Conservation (phyloP, 2,888 invertebrate genomes). For the Troides aeacus region DNA sequence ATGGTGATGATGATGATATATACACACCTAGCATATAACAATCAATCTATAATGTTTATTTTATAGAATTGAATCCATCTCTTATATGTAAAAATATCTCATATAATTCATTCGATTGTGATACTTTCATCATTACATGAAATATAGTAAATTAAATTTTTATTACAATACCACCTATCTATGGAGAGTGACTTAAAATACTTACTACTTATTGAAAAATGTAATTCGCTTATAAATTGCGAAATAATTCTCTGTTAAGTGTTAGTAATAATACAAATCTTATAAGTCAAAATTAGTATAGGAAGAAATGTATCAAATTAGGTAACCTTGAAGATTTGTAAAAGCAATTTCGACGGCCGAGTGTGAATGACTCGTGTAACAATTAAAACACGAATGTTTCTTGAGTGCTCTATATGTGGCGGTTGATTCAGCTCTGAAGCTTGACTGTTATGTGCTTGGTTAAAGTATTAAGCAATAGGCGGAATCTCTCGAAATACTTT, state of each 20-base stretch:
- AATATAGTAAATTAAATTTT: too few relatives aligned
- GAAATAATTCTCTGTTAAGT: not conserved
- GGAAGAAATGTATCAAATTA: not conserved
- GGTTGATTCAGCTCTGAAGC: constrained; percentile 32
- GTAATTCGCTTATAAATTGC: not conserved
- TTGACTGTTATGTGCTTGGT: constrained; percentile 22
- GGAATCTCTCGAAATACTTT: not conserved
- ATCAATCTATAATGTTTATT: too few relatives aligned
- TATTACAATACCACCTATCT: too few relatives aligned
- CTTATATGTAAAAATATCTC: too few relatives aligned
- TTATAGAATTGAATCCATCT: too few relatives aligned
- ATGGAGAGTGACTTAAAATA: too few relatives aligned
- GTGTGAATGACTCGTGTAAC: constrained; percentile 30
- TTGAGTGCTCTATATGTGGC: constrained; percentile 33
- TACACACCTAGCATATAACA: too few relatives aligned
- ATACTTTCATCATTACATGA: too few relatives aligned
- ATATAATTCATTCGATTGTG: too few relatives aligned
- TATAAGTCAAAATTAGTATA: not conserved
- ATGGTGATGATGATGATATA: too few relatives aligned
- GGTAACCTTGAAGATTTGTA: constrained; percentile 4
- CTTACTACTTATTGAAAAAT: not conserved
- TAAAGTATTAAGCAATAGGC: constrained; percentile 18
- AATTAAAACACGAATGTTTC: constrained; percentile 36
- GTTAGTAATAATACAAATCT: not conserved
- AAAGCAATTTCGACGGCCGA: constrained; percentile 18